Evolutionary conservation across 2,888 invertebrate species (phyloP).

Genomic region (Thysanoteuthis rhombus): DNA sequence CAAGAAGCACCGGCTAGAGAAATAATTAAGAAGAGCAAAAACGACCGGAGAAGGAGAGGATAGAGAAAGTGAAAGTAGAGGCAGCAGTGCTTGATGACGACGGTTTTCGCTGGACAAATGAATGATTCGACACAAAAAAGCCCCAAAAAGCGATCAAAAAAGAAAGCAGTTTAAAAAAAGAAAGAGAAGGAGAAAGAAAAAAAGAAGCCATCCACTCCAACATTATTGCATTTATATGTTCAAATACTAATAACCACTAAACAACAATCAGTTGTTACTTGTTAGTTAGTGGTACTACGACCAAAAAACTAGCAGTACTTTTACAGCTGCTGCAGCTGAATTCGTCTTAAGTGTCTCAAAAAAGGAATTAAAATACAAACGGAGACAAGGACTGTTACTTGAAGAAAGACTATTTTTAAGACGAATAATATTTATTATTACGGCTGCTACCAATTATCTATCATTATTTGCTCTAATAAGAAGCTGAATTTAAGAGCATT

Average conservation of each 20-base stretch:
- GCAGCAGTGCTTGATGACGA: not conserved
- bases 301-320: not conserved
- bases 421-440: not conserved
- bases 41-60: not conserved
- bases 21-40: not conserved
- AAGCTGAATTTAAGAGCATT: not conserved
- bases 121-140: not conserved
- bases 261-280: not conserved
- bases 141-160: not conserved
- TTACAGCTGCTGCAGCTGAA: not conserved
- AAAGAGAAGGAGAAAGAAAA: not conserved
- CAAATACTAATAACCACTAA: not conserved
- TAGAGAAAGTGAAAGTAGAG: not conserved
- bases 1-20: not conserved
- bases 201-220: not conserved
- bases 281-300: conserved; percentile 12
- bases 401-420: not conserved
- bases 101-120: not conserved
- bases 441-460: not conserved
- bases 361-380: not conserved
- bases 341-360: not conserved
- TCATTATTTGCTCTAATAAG: no score
- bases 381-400: not conserved
- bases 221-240: not conserved
- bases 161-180: not conserved